Percentiles rank a stretch among this genome's conserved stretches.
Conservation (phyloP, 2,113 vertebrate species). For the Apodemus speciosus region DNA sequence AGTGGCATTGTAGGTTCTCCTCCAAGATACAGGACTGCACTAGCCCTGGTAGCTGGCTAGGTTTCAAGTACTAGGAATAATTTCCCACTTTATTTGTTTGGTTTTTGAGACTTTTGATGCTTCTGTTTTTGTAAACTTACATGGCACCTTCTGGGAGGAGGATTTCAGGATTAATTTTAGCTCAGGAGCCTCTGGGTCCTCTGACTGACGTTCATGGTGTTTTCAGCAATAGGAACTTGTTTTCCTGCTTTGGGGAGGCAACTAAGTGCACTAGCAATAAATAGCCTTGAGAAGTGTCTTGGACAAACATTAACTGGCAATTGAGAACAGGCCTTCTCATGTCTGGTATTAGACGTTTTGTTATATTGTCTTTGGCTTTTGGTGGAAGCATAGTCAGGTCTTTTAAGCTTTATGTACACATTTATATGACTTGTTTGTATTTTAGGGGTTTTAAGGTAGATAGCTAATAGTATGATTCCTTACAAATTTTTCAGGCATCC, state of each 20-base stretch:
- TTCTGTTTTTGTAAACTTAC: not conserved
- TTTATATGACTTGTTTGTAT: not conserved
- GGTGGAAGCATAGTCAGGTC: not conserved
- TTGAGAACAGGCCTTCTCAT: not conserved
- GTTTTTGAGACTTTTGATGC: not conserved
- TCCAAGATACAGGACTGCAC: not conserved
- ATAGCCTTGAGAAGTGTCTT: not conserved
- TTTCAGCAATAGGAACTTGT: not conserved
- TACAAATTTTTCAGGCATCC: not conserved
- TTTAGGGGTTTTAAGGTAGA: not conserved
- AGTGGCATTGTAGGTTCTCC: not conserved
- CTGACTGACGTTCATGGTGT: not conserved
- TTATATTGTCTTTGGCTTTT: not conserved
- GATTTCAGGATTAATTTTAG: not conserved
- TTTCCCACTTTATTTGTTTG: not conserved
- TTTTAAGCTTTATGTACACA: not conserved
- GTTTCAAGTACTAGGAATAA: not conserved
- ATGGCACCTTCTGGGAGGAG: not conserved
- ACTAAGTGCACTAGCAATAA: not conserved
- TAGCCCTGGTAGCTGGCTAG: not conserved
- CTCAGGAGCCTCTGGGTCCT: not conserved
- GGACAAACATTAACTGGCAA: not conserved
- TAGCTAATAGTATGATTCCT: not conserved
- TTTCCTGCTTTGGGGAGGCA: not conserved
- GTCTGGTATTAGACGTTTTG: not conserved